Evolutionary conservation across 2,888 invertebrate species (phyloP).

Genomic region (Cactoblastis cactorum): DNA sequence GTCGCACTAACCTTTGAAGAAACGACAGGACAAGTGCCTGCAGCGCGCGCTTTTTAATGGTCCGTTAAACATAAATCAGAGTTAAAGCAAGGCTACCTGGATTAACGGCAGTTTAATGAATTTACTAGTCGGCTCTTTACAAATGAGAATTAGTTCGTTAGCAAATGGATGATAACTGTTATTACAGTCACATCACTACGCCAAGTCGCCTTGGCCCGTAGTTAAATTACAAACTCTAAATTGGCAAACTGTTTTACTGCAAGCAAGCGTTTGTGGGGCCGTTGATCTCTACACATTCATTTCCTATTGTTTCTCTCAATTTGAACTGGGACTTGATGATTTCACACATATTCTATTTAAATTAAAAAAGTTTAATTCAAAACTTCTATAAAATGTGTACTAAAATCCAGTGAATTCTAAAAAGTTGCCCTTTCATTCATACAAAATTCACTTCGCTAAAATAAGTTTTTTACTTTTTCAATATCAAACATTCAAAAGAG

Average conservation of each 20-base stretch:
- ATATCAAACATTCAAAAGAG: too few species aligned
- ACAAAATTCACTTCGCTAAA: too few species aligned
- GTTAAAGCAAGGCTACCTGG: conserved; percentile 16
- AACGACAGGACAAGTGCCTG: conserved; percentile 25
- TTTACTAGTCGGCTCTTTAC: conserved; percentile 5
- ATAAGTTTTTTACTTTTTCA: too few species aligned
- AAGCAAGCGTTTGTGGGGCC: conserved; percentile 32
- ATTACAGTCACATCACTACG: conserved; percentile 3
- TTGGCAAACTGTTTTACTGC: conserved; percentile 46
- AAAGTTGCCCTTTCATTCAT: too few species aligned
- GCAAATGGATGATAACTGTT: conserved; percentile 5
- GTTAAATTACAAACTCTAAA: conserved; percentile 29
- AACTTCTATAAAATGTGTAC: too few species aligned
- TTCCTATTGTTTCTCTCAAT: conserved; percentile 3
- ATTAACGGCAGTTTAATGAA: conserved; percentile 10
- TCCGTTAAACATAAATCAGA: conserved; percentile 10
- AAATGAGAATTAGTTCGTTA: conserved; percentile 1
- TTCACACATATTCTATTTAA: too few species aligned
- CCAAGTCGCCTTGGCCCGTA: conserved; percentile 16
- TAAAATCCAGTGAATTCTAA: too few species aligned
- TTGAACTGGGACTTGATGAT: neutral
- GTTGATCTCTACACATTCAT: conserved; percentile 29
- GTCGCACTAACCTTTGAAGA: conserved; percentile 30
- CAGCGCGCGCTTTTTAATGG: conserved; percentile 16
- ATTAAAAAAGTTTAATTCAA: too few species aligned